These are phyloP conservation scores for Thinocorus orbignyianus DNA, from an alignment of 2,113 vertebrate species.

Conservation along the genomic window DNA sequence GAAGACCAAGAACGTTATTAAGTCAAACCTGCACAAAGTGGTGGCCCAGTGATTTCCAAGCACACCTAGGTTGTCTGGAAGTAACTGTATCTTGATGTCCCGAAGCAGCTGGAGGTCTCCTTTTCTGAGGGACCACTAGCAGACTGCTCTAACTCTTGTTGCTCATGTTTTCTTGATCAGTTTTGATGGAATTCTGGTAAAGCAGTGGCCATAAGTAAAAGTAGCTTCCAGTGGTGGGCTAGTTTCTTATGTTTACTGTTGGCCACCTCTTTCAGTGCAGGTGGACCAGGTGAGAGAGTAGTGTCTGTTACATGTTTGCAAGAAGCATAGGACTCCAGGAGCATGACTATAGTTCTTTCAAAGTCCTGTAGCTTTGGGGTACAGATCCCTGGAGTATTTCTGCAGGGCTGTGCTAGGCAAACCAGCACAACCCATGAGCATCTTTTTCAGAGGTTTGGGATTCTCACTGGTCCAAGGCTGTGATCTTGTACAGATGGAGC, in stretches of 20 bases:
- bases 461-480: neutral
- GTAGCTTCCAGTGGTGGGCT: neutral
- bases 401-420: neutral
- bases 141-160: neutral
- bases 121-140: neutral
- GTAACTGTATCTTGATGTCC: neutral
- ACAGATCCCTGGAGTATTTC: neutral
- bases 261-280: neutral
- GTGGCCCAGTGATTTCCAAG: neutral
- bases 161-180: neutral
- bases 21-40: neutral
- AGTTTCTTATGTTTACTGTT: neutral
- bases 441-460: neutral
- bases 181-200: neutral
- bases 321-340: neutral
- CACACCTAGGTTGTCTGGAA: neutral
- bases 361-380: neutral
- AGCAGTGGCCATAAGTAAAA: neutral
- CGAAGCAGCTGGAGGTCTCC: neutral
- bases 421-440: neutral
- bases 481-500: neutral
- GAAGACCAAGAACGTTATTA: neutral
- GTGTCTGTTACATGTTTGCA: neutral
- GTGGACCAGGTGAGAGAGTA: neutral
- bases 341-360: fast-evolving